Conservation (phyloP, 2,113 vertebrate species). For the Uropsilus gracilis region DNA sequence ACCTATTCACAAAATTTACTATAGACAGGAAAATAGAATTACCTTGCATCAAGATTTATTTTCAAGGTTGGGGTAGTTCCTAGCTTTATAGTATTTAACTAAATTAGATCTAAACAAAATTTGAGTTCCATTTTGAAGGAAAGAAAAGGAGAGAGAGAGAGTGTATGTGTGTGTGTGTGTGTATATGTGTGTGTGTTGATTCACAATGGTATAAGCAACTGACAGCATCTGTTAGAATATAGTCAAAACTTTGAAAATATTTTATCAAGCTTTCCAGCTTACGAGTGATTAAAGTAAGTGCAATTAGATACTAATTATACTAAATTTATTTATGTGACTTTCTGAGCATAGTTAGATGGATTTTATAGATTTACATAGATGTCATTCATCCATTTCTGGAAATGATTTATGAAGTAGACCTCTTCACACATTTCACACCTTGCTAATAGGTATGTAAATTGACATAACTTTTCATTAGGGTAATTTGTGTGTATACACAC, state of each 20-base stretch:
- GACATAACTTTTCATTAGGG: neutral
- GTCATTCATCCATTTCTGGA: neutral
- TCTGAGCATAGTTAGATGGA: neutral
- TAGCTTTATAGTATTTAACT: neutral
- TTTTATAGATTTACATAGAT: neutral
- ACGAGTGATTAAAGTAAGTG: conserved; percentile 21
- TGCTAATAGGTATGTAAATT: neutral
- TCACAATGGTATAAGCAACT: neutral
- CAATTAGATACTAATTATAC: neutral
- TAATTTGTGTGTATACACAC: too few relatives aligned
- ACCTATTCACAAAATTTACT: neutral
- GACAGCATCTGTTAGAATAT: neutral
- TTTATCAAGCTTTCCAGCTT: neutral
- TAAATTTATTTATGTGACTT: neutral
- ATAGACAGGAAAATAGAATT: neutral
- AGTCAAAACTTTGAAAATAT: neutral
- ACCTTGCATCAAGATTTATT: neutral
- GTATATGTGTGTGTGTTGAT: neutral
- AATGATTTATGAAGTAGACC: neutral
- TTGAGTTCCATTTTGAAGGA: neutral
- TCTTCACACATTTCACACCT: neutral
- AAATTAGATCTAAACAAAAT: neutral
- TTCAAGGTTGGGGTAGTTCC: neutral
- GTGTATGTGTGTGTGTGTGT: neutral
- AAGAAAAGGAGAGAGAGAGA: neutral